Evolutionary conservation across 2,888 invertebrate species (phyloP).

Genomic region (Chrysomela aeneicollis): DNA sequence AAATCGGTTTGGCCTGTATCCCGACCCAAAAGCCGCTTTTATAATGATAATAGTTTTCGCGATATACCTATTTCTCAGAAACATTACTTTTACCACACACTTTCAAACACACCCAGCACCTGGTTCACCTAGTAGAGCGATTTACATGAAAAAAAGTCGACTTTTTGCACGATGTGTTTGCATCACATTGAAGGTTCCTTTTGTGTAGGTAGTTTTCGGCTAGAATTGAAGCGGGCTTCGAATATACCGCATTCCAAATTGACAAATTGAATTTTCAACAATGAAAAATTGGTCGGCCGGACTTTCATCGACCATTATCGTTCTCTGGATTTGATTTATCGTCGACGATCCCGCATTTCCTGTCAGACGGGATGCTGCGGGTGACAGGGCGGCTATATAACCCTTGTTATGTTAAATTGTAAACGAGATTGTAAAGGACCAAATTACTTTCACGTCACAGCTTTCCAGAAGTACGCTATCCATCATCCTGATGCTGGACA

Average conservation of each 20-base stretch:
- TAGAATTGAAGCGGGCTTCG: not conserved
- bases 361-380: not conserved
- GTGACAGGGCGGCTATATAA: not conserved
- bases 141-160: no score
- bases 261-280: conserved; percentile 3
- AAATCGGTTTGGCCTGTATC: no score
- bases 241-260: not conserved
- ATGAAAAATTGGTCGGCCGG: not conserved
- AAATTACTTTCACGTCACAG: not conserved
- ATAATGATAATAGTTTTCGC: no score
- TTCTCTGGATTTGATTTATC: not conserved
- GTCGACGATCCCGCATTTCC: not conserved
- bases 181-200: no score
- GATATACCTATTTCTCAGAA: no score
- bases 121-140: no score
- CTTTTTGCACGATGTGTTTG: no score
- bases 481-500: not conserved
- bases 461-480: not conserved
- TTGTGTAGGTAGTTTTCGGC: not conserved
- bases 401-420: conserved; percentile 4
- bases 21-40: no score
- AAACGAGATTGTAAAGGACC: not conserved
- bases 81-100: no score
- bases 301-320: not conserved
- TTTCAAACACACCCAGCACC: no score